A percentile compares a stretch with the other conserved stretches of the same genome.
Evolutionary conservation across 2,888 invertebrate species (phyloP).

Genomic region (Chymomyza fuscimana): DNA sequence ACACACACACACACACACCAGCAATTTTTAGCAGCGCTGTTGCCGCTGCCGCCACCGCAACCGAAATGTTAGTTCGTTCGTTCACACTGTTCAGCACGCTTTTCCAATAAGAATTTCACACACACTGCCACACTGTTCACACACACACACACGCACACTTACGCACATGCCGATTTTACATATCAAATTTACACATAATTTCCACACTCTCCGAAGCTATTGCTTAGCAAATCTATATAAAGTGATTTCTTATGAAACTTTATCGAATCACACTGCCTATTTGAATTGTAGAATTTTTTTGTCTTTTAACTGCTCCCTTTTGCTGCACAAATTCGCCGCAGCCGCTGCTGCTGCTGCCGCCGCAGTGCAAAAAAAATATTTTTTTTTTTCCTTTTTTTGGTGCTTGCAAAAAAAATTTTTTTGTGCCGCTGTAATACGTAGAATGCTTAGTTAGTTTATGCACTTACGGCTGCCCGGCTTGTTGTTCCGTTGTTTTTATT

Average conservation of each 20-base stretch:
- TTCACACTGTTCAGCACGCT: conserved; percentile 67
- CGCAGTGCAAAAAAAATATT: conserved; percentile 63
- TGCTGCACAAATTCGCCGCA: conserved; percentile 60
- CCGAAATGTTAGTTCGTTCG: conserved; percentile 54
- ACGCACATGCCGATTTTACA: conserved; percentile 67
- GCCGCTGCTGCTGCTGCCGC: conserved; percentile 47
- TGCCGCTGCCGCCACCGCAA: conserved; percentile 35
- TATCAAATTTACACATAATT: conserved; percentile 56
- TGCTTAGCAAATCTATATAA: conserved; percentile 14
- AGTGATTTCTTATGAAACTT: conserved; percentile 18
- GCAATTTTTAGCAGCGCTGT: conserved; percentile 43
- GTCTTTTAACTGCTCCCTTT: conserved; percentile 52
- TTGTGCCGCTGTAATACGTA: conserved; percentile 39
- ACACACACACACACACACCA: conserved; percentile 23
- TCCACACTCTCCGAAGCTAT: conserved; percentile 19
- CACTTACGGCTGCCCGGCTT: conserved; percentile 67
- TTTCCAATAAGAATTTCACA: conserved; percentile 68
- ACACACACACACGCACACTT: conserved; percentile 14
- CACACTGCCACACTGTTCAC: conserved; percentile 38
- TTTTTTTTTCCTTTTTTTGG: conserved; percentile 58
- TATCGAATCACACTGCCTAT: conserved; percentile 30
- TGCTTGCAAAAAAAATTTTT: conserved; percentile 49
- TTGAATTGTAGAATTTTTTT: conserved; percentile 48
- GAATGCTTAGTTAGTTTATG: conserved; percentile 32
- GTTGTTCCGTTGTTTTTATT: conserved; percentile 40